Conservation (phyloP, 2,888 invertebrate genomes). For the Linnaemya tessellans region DNA sequence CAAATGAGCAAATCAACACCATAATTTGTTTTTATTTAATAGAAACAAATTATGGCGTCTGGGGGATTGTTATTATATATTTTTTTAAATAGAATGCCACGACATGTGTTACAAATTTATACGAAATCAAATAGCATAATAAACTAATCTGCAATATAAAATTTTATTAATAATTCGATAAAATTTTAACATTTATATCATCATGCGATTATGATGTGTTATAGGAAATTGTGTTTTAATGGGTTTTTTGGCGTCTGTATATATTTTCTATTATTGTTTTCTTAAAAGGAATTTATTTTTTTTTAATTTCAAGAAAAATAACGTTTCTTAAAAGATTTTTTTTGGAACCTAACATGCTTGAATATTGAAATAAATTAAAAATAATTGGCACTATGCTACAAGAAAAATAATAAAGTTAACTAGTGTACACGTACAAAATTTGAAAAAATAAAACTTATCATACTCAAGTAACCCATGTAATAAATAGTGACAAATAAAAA, state of each 20-base stretch:
- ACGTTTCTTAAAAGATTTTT: too few species aligned
- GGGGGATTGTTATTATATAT: slow-evolving; percentile 6
- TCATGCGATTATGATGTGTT: slow-evolving; percentile 45
- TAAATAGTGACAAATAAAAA: too few species aligned
- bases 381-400: too few species aligned
- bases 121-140: not conserved
- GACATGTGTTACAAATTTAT: slow-evolving; percentile 48
- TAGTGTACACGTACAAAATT: too few species aligned
- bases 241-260: not conserved
- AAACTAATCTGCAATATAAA: not conserved
- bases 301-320: too few species aligned
- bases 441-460: too few species aligned
- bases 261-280: not conserved
- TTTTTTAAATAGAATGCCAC: slow-evolving; percentile 19
- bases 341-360: not conserved
- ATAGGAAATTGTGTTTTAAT: slow-evolving; percentile 18
- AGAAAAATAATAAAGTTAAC: too few species aligned
- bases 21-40: not conserved
- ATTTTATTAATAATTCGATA: slow-evolving; percentile 37
- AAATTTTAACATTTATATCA: not conserved
- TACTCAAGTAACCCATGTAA: too few species aligned
- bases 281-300: not conserved
- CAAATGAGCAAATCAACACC: slow-evolving; percentile 26
- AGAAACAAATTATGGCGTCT: too few species aligned
- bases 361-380: not conserved